phyloP scores from a whole-genome alignment of 2,888 invertebrate genomes.

The Hemicrepidius hirtus region DNA sequence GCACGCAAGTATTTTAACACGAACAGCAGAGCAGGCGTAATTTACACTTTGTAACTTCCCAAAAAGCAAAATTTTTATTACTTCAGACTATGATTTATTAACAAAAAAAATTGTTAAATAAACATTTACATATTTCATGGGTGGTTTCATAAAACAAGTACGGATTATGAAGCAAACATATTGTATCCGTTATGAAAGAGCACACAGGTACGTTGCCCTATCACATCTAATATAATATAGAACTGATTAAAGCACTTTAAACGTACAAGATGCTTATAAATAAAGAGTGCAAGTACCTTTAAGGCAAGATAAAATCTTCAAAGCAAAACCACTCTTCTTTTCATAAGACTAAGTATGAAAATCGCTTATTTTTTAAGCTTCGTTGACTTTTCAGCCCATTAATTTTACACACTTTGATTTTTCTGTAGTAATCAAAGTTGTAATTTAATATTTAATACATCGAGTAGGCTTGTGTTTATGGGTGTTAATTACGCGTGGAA shows the following conservation, averaged over 20 bases:
- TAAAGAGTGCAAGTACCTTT: conserved; percentile 30
- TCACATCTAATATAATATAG: conserved; percentile 25
- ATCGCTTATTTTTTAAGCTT: conserved; percentile 48
- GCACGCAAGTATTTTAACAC: no score
- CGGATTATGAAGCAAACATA: not conserved
- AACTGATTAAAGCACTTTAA: conserved; percentile 32
- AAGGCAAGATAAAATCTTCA: conserved; percentile 31
- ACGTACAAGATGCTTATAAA: conserved; percentile 27
- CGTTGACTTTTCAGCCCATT: conserved; percentile 46
- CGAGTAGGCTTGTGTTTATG: conserved; percentile 29
- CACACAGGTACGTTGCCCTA: conserved; percentile 20
- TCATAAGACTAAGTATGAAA: conserved; percentile 38
- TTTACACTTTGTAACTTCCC: no score
- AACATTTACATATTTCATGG: not conserved
- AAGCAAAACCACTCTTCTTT: conserved; percentile 39
- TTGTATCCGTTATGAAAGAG: not conserved
- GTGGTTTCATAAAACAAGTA: not conserved
- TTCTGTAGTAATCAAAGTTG: conserved; percentile 41
- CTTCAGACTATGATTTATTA: no score
- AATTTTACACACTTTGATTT: conserved; percentile 49
- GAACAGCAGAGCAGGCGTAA: no score
- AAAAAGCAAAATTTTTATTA: no score
- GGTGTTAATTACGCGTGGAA: conserved; percentile 42
- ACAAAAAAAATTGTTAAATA: no score
- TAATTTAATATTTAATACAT: conserved; percentile 49